Conservation (phyloP, 2,113 vertebrate genomes). For the Sus scrofa region T2T-Sscrofa CM000816.6:5606001-5606500, state of each 20-base stretch:
- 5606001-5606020: fast-evolving
- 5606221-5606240: slow-evolving; percentile 76
- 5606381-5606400: neutral
- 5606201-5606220: slow-evolving; percentile 72
- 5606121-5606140: slow-evolving; percentile 95
- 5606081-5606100: slow-evolving; percentile 97
- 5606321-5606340: neutral
- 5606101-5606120: slow-evolving; percentile 98
- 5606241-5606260: slow-evolving; percentile 9
- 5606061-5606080: slow-evolving; percentile 95
- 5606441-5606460: fast-evolving
- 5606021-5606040: fast-evolving
- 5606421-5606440: neutral
- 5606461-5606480: neutral
- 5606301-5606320: neutral
- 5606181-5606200: slow-evolving; percentile 92
- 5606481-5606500: too few relatives aligned
- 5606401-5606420: neutral
- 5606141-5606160: slow-evolving; percentile 95
- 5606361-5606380: neutral
- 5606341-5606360: too few relatives aligned
- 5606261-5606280: neutral
- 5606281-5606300: neutral
- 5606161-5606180: slow-evolving; percentile 97
- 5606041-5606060: neutral